These are phyloP conservation scores for Agrotis segetum DNA, from an alignment of 2,888 invertebrate species.

Conservation along the genomic window DNA sequence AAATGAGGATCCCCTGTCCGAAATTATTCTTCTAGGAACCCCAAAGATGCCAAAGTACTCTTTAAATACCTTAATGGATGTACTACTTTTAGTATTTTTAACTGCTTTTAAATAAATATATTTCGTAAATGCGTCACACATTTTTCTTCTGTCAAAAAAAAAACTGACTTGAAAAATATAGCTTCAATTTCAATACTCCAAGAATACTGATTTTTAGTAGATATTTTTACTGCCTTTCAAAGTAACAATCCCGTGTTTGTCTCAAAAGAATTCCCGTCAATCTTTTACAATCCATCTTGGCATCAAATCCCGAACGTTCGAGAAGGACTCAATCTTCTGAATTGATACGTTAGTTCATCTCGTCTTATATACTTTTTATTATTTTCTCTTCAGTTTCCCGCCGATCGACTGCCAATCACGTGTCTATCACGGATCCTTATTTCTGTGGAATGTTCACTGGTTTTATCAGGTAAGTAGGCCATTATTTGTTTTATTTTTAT, in stretches of 20 bases:
- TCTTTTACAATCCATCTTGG: constrained; percentile 50
- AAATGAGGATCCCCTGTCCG: too few species aligned
- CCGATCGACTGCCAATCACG: constrained; percentile 48
- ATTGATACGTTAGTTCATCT: constrained; percentile 54
- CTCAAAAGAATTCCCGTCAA: constrained; percentile 35
- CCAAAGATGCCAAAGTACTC: too few species aligned
- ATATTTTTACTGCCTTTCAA: constrained; percentile 14
- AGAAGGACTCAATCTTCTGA: constrained; percentile 56
- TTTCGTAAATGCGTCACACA: too few species aligned
- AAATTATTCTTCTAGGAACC: too few species aligned
- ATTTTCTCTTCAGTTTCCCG: constrained; percentile 41
- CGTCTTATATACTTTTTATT: constrained; percentile 52
- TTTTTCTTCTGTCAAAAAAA: too few species aligned
- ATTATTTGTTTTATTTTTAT: not conserved
- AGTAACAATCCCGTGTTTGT: constrained; percentile 13
- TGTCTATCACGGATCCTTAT: constrained; percentile 41
- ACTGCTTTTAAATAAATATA: too few species aligned
- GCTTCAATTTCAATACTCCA: too few species aligned
- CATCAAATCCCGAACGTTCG: constrained; percentile 38
- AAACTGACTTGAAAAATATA: too few species aligned
- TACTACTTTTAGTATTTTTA: too few species aligned
- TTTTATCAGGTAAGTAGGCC: constrained; percentile 12
- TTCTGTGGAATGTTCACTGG: constrained; percentile 28
- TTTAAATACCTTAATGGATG: too few species aligned
- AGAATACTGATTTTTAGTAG: not conserved